Evolutionary conservation across 2,113 vertebrate species (phyloP).

Genomic region (Phrynocephalus versicolor): DNA sequence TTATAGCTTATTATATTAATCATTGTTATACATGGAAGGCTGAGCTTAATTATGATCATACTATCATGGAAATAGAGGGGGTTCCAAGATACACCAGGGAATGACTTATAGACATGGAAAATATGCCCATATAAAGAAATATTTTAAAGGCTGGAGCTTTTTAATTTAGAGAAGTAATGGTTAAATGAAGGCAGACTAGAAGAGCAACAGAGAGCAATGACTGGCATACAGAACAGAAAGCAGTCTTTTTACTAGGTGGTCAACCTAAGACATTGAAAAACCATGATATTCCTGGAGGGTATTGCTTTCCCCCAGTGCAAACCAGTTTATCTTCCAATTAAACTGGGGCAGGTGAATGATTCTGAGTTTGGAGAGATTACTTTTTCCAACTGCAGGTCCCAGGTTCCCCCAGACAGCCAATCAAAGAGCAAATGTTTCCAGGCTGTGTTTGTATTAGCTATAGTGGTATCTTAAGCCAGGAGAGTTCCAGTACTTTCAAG

Average conservation of each 20-base stretch:
- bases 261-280: background rate
- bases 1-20: conserved; percentile 46
- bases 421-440: too few relatives aligned
- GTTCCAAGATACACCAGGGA: conserved; percentile 33
- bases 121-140: conserved; percentile 16
- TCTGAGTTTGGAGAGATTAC: too few relatives aligned
- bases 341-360: background rate
- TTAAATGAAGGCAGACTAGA: conserved; percentile 14
- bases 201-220: conserved; percentile 16
- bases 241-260: background rate
- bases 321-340: background rate
- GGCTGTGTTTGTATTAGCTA: background rate
- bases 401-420: too few relatives aligned
- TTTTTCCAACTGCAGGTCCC: too few relatives aligned
- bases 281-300: too few relatives aligned
- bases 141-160: conserved; percentile 20
- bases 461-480: background rate
- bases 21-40: conserved; percentile 12
- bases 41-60: conserved; percentile 35
- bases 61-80: conserved; percentile 16
- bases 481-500: background rate
- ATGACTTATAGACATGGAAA: conserved; percentile 32
- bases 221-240: conserved; percentile 18
- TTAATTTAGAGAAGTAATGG: conserved; percentile 24
- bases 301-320: background rate